Percentiles rank a stretch among this genome's conserved stretches.
These are phyloP conservation scores for Gymnocheta viridis DNA, from an alignment of 2,888 invertebrate genomes.

Conservation along the genomic window DNA sequence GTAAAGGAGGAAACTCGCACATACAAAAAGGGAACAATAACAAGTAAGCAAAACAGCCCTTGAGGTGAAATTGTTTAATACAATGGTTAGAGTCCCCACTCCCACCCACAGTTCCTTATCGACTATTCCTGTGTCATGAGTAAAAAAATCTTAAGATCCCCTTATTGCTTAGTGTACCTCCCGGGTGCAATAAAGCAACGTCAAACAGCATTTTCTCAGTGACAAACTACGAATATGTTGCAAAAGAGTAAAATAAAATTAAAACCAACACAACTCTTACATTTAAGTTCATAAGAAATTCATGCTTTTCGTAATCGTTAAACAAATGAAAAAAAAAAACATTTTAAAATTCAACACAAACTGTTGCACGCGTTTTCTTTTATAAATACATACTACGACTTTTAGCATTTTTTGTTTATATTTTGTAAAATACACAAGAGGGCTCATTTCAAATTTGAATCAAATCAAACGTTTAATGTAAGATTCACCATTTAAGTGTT, in stretches of 20 bases:
- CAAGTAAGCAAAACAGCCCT: constrained; percentile 44
- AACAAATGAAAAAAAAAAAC: constrained; percentile 22
- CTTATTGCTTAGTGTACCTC: constrained; percentile 44
- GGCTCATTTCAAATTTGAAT: constrained; percentile 26
- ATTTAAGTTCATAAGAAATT: constrained; percentile 47
- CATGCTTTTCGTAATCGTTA: constrained; percentile 35
- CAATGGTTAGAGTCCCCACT: constrained; percentile 1
- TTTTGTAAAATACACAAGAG: not conserved
- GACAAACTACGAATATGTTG: constrained; percentile 52
- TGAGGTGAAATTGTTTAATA: constrained; percentile 46
- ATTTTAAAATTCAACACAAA: constrained; percentile 60
- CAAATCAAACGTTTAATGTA: too few relatives aligned
- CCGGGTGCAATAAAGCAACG: constrained; percentile 67
- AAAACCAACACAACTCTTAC: constrained; percentile 13
- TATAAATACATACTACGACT: constrained; percentile 19
- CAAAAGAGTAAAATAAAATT: constrained; percentile 3
- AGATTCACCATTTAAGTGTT: too few relatives aligned
- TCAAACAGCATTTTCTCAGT: constrained; percentile 61
- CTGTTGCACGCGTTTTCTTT: constrained; percentile 57
- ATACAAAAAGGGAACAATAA: constrained; percentile 4
- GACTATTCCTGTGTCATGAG: constrained; percentile 18
- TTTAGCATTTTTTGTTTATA: constrained; percentile 8
- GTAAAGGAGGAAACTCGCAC: not conserved
- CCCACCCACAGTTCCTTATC: not conserved
- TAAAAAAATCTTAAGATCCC: constrained; percentile 52